Evolutionary conservation across 2,113 vertebrate species (phyloP).

Genomic region (Strix aluco): DNA sequence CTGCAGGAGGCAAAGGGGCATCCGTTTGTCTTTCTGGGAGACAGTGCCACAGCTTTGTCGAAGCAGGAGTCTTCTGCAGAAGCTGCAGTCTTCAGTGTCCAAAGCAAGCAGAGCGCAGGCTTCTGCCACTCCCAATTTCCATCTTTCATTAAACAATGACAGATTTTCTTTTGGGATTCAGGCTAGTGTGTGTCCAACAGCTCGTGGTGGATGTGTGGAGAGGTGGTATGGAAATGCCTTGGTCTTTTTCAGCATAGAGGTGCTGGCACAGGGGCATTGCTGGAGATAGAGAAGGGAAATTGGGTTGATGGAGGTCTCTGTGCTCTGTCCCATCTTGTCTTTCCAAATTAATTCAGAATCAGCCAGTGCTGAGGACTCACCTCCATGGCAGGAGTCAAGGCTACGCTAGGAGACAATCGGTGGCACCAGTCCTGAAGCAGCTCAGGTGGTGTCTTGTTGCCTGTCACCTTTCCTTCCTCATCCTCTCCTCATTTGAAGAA

Average conservation of each 20-base stretch:
- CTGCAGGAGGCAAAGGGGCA: neutral
- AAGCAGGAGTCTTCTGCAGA: neutral
- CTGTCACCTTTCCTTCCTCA: neutral
- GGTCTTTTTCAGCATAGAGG: neutral
- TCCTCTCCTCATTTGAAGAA: neutral
- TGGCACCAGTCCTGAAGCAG: neutral
- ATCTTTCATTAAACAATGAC: neutral
- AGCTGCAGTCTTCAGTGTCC: neutral
- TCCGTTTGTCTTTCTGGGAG: neutral
- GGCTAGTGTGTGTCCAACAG: fast-evolving
- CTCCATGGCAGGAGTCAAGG: neutral
- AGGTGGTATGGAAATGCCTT: neutral
- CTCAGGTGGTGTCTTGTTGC: neutral
- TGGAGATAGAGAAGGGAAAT: neutral
- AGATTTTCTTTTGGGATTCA: neutral
- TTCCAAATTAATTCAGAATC: neutral
- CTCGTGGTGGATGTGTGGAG: neutral
- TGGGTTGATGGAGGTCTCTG: neutral
- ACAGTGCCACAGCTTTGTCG: neutral
- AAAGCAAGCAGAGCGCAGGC: neutral
- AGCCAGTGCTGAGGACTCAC: neutral
- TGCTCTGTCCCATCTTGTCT: neutral
- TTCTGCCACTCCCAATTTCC: neutral
- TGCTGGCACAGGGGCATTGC: neutral
- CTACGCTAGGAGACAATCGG: neutral